phyloP scores from a whole-genome alignment of 2,797 vertebrate species.

The Pelobates cultripes region DNA sequence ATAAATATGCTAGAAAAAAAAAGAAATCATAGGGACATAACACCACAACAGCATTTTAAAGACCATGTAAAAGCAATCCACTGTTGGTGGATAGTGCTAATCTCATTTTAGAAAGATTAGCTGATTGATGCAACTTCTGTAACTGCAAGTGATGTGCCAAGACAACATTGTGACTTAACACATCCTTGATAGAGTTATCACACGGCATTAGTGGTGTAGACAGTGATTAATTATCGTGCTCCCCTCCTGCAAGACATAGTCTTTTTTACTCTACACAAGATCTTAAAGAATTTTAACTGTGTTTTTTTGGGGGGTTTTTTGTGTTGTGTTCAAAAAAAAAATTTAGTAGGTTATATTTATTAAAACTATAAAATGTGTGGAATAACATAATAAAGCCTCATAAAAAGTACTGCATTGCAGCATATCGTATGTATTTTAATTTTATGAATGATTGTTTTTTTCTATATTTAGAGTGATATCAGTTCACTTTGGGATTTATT shows the following conservation, averaged over 20 bases:
- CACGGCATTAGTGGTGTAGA: conserved; percentile 4
- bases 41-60: background rate
- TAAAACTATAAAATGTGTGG: background rate
- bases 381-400: background rate
- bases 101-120: background rate
- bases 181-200: conserved; percentile 30
- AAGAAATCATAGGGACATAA: too few species aligned
- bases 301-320: background rate
- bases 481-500: too few species aligned
- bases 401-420: too few species aligned
- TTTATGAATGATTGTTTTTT: too few species aligned
- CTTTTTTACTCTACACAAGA: background rate
- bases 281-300: conserved; percentile 1
- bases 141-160: conserved; percentile 13
- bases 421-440: too few species aligned
- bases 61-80: background rate
- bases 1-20: too few species aligned
- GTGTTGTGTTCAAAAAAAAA: background rate
- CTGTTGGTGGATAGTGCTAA: background rate
- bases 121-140: conserved; percentile 19
- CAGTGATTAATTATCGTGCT: conserved; percentile 18
- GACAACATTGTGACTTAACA: conserved; percentile 19
- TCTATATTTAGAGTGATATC: too few species aligned
- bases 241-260: conserved; percentile 12
- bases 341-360: background rate